phyloP scores from a whole-genome alignment of 2,888 invertebrate species.

The Alloplasta piceator region DNA sequence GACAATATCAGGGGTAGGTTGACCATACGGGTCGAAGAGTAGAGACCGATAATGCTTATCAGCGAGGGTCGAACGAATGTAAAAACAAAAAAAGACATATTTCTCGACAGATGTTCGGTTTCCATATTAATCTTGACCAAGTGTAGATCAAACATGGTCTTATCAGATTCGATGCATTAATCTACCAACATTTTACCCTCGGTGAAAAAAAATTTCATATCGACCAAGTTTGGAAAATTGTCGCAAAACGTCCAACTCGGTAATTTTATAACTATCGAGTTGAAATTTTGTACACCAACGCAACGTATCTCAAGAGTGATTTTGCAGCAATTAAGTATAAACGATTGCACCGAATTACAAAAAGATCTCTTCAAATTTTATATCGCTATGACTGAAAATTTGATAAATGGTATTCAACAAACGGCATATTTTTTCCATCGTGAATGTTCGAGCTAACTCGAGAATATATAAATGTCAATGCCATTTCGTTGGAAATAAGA shows the following conservation, averaged over 20 bases:
- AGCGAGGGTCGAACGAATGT: constrained; percentile 69
- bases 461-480: constrained; percentile 7
- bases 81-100: constrained; percentile 60
- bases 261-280: too few species aligned
- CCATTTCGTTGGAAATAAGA: not conserved
- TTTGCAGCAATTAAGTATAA: too few species aligned
- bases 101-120: constrained; percentile 80
- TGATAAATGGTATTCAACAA: too few species aligned
- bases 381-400: too few species aligned
- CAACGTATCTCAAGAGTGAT: too few species aligned
- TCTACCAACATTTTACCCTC: constrained; percentile 1
- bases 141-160: constrained; percentile 79
- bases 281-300: too few species aligned
- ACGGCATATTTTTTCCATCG: too few species aligned
- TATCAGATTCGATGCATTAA: constrained; percentile 71
- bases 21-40: constrained; percentile 67
- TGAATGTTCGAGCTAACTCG: constrained; percentile 10
- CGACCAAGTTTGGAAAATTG: too few species aligned
- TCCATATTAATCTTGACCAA: constrained; percentile 78
- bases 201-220: too few species aligned
- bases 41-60: constrained; percentile 68
- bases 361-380: too few species aligned
- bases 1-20: not conserved
- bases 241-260: too few species aligned
- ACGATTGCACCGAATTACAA: too few species aligned